Conservation (phyloP, 2,797 vertebrate genomes). For the Cuculus canorus region DNA sequence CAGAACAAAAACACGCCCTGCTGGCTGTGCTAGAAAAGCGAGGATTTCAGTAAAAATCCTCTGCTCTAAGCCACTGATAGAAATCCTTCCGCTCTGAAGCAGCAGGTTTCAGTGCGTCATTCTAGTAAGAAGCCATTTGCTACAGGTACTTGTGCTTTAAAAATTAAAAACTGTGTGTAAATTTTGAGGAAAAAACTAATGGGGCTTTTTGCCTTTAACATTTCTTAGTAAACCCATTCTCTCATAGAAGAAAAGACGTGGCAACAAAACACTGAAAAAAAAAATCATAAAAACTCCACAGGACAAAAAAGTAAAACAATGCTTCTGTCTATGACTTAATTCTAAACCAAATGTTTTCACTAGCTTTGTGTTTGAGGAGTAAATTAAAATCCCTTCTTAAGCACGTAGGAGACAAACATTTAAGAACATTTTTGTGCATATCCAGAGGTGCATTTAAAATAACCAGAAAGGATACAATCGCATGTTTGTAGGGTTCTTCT, state of each 20-base stretch:
- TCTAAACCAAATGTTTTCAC: not conserved
- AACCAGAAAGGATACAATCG: conserved; percentile 89
- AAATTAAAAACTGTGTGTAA: too few species aligned
- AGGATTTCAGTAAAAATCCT: not conserved
- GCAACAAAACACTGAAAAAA: not conserved
- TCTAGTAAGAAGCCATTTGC: too few species aligned
- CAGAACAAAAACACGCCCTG: too few species aligned
- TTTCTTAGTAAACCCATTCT: too few species aligned
- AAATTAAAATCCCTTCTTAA: not conserved
- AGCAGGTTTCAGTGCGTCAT: too few species aligned
- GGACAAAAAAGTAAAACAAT: not conserved
- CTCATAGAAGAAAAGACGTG: too few species aligned
- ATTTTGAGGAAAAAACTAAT: too few species aligned
- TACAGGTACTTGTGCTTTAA: too few species aligned
- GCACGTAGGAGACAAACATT: rapidly evolving
- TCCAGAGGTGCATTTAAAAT: not conserved
- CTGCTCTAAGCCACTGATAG: too few species aligned
- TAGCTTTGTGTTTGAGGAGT: not conserved
- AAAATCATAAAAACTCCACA: not conserved
- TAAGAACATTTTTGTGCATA: not conserved
- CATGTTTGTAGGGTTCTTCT: conserved; percentile 89
- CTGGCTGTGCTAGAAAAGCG: too few species aligned
- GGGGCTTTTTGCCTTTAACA: too few species aligned
- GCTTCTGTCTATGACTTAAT: not conserved
- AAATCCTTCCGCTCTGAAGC: too few species aligned